Conservation (phyloP, 2,113 vertebrate species). For the Alosa alosa region DNA sequence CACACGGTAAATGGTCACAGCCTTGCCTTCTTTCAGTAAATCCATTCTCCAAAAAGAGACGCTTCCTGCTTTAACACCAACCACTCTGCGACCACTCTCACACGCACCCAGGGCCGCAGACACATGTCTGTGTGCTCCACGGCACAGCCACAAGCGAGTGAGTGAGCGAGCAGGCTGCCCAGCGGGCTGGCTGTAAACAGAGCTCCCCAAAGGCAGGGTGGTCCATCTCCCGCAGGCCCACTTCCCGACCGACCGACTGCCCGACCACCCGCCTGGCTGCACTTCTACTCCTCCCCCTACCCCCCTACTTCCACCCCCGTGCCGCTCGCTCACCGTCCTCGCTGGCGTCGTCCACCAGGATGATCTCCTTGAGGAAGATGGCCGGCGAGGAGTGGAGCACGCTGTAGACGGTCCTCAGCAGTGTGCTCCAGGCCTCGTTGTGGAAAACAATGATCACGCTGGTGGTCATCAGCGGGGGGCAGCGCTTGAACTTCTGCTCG, state of each 20-base stretch:
- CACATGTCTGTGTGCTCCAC: slow-evolving; percentile 24
- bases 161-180: neutral
- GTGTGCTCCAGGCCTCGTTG: slow-evolving; percentile 96
- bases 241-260: neutral
- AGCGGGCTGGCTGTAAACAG: slow-evolving; percentile 46
- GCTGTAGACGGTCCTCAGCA: slow-evolving; percentile 93
- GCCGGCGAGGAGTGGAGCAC: slow-evolving; percentile 94
- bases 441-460: slow-evolving; percentile 98
- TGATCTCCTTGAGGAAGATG: slow-evolving; percentile 92
- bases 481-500: slow-evolving; percentile 93
- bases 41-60: neutral
- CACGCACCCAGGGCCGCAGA: slow-evolving; percentile 36
- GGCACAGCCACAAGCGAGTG: slow-evolving; percentile 22
- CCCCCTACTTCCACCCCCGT: neutral
- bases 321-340: slow-evolving; percentile 78
- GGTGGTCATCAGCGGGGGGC: slow-evolving; percentile 87
- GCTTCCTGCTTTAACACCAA: slow-evolving; percentile 50
- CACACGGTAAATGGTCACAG: neutral
- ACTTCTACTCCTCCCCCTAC: neutral
- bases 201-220: slow-evolving; percentile 41
- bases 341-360: slow-evolving; percentile 97
- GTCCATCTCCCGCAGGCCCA: slow-evolving; percentile 12
- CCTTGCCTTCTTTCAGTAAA: neutral
- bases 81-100: slow-evolving; percentile 13
- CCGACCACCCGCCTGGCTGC: neutral